Evolutionary conservation across 2,888 invertebrate genomes (phyloP).

Genomic region (Eledone cirrhosa): DNA sequence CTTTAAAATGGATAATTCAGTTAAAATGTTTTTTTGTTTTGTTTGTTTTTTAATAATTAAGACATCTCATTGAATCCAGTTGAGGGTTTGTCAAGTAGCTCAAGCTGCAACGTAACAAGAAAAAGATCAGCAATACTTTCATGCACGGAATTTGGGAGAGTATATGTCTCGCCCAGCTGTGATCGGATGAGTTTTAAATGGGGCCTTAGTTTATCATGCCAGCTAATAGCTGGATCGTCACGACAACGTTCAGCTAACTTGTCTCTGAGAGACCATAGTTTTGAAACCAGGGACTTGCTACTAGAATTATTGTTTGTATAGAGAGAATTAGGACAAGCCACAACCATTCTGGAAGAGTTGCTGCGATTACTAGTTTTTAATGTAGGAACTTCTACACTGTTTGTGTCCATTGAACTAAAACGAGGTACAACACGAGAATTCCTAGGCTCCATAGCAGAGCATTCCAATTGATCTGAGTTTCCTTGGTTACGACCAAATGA

Average conservation of each 20-base stretch:
- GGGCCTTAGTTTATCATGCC: constrained; percentile 36
- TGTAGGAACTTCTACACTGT: background rate
- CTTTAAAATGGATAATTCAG: too few species aligned
- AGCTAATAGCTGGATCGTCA: constrained; percentile 38
- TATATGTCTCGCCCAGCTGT: constrained; percentile 36
- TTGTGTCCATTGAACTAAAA: background rate
- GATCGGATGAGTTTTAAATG: constrained; percentile 33
- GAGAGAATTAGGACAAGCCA: background rate
- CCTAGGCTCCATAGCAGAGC: background rate
- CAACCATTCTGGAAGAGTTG: background rate
- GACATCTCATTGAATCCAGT: background rate
- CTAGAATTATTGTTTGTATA: background rate
- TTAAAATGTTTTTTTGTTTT: background rate
- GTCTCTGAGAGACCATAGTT: constrained; percentile 32
- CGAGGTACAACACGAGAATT: constrained; percentile 3
- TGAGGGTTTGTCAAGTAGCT: background rate
- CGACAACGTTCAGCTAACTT: constrained; percentile 29
- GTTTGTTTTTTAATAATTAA: background rate
- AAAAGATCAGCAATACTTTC: constrained; percentile 40
- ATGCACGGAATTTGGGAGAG: constrained; percentile 31
- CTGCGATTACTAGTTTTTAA: background rate
- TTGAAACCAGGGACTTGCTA: background rate
- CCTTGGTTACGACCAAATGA: background rate
- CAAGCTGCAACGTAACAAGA: constrained; percentile 35
- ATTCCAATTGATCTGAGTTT: background rate